A percentile compares a stretch with the other conserved stretches of the same genome.
Evolutionary conservation across 2,888 invertebrate species (phyloP).

Genomic region (Eupithecia subfuscata): DNA sequence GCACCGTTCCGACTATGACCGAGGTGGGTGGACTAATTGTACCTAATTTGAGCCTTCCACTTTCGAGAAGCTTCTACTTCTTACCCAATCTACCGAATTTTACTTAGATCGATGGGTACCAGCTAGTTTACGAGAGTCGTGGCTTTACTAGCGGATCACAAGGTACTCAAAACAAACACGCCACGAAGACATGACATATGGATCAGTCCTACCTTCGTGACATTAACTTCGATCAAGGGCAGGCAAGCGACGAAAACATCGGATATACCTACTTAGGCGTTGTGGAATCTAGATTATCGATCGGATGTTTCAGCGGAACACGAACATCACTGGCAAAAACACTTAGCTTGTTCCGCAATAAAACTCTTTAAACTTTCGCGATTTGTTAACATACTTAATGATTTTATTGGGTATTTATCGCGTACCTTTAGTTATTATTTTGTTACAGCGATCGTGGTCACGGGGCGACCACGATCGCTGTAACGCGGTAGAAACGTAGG

Average conservation of each 20-base stretch:
- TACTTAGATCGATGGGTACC: slow-evolving; percentile 9
- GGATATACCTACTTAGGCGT: slow-evolving; percentile 25
- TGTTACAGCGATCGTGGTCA: too few species aligned
- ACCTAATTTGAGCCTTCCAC: too few species aligned
- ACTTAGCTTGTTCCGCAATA: slow-evolving; percentile 9
- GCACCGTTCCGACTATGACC: too few species aligned
- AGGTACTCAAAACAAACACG: slow-evolving; percentile 37
- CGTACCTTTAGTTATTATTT: too few species aligned
- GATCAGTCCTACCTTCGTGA: slow-evolving; percentile 38
- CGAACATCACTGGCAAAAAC: slow-evolving; percentile 12
- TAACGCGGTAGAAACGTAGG: too few species aligned
- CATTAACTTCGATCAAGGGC: slow-evolving; percentile 56
- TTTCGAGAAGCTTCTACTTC: too few species aligned
- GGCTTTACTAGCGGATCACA: slow-evolving; percentile 53
- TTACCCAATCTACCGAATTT: too few species aligned
- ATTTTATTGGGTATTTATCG: too few species aligned
- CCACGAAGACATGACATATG: slow-evolving; percentile 56
- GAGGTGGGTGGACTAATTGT: too few species aligned
- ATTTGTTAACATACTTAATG: too few species aligned
- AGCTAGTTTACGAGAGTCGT: slow-evolving; percentile 42
- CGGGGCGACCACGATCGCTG: too few species aligned
- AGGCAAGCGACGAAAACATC: slow-evolving; percentile 39
- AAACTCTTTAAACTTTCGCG: too few species aligned
- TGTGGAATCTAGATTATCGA: slow-evolving; percentile 37
- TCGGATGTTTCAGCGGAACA: slow-evolving; percentile 19